phyloP scores from a whole-genome alignment of 2,797 vertebrate genomes.

The Macroramphosus scolopax region DNA sequence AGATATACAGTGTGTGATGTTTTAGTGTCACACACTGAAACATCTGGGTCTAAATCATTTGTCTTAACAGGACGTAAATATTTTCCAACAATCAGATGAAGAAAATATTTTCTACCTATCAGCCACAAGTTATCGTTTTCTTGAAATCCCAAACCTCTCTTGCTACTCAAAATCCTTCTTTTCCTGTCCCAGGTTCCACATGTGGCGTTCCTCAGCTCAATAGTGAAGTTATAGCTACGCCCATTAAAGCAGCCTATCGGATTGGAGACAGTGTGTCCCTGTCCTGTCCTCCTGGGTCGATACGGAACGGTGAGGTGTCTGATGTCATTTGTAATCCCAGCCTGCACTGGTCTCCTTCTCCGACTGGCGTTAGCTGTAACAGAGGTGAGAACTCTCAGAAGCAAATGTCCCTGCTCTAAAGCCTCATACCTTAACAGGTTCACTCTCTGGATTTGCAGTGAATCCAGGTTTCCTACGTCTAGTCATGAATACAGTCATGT shows the following conservation, averaged over 20 bases:
- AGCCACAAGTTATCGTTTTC: no score
- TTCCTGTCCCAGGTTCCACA: constrained; percentile 69
- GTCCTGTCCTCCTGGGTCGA: constrained; percentile 75
- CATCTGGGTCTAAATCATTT: no score
- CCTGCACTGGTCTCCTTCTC: constrained; percentile 87
- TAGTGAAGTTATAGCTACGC: constrained; percentile 66
- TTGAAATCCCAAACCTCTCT: not conserved
- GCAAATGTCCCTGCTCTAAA: not conserved
- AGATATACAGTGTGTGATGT: no score
- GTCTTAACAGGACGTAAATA: no score
- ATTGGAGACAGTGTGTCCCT: constrained; percentile 84
- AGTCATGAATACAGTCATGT: no score
- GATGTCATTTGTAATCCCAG: constrained; percentile 82
- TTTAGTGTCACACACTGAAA: no score
- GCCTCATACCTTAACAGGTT: no score
- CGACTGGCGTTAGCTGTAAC: constrained; percentile 67
- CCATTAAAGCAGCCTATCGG: constrained; percentile 74
- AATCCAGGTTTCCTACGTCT: no score
- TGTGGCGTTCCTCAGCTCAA: constrained; percentile 76
- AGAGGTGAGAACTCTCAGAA: constrained; percentile 62
- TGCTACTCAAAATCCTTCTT: not conserved
- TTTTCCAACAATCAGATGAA: no score
- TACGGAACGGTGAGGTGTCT: constrained; percentile 67
- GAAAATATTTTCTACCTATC: no score
- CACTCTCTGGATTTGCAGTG: no score